Percentiles rank a stretch among this genome's conserved stretches.
phyloP scores from a whole-genome alignment of 2,888 invertebrate species.

The Cantharis lateralis region DNA sequence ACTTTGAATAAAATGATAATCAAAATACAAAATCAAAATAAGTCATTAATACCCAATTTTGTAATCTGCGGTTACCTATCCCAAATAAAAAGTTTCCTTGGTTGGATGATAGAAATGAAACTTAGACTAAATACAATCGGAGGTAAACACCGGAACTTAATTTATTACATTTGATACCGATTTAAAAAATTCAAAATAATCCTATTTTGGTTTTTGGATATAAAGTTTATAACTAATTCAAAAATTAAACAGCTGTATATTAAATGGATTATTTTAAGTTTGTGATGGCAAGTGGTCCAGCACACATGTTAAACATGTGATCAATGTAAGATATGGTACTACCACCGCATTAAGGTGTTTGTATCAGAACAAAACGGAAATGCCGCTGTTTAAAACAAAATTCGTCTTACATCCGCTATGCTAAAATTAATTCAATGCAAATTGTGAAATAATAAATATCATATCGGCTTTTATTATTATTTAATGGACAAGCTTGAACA shows the following conservation, averaged over 20 bases:
- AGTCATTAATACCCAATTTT: too few species aligned
- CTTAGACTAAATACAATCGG: too few species aligned
- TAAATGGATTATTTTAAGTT: conserved; percentile 31
- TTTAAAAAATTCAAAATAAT: background rate
- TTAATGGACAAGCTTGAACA: background rate
- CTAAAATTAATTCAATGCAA: background rate
- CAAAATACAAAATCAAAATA: too few species aligned
- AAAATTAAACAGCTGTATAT: conserved; percentile 12
- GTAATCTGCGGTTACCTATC: too few species aligned
- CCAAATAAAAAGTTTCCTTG: too few species aligned
- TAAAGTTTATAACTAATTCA: background rate
- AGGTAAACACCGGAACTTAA: too few species aligned
- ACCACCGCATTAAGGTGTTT: conserved; percentile 32
- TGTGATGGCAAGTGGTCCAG: conserved; percentile 37
- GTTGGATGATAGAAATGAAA: too few species aligned
- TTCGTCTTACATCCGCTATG: conserved; percentile 19
- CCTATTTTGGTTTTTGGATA: background rate
- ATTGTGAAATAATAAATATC: background rate
- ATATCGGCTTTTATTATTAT: background rate
- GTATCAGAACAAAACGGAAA: conserved; percentile 33
- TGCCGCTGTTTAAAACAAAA: conserved; percentile 25
- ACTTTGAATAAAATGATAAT: too few species aligned
- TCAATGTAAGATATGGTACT: conserved; percentile 26
- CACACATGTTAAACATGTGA: conserved; percentile 39
- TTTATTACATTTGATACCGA: background rate